phyloP scores from a whole-genome alignment of 2,888 invertebrate species.

The Lydus trimaculatus region DNA sequence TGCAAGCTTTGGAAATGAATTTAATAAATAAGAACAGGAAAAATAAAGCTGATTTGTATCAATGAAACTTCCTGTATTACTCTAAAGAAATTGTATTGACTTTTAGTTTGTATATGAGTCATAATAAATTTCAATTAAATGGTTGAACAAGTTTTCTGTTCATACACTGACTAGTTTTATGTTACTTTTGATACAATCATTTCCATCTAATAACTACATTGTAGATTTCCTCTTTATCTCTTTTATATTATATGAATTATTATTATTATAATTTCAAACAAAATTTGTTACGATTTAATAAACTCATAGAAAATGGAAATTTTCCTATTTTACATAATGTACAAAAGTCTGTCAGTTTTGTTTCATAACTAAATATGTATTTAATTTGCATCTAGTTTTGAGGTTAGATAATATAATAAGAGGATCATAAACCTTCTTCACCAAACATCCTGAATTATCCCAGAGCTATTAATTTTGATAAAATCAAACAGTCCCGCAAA shows the following conservation, averaged over 20 bases:
- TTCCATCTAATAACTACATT: background rate
- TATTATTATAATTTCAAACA: background rate
- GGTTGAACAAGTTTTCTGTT: background rate
- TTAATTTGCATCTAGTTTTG: constrained; percentile 8
- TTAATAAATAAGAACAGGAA: background rate
- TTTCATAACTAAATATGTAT: constrained; percentile 6
- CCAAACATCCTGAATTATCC: constrained; percentile 10
- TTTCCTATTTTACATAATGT: constrained; percentile 5
- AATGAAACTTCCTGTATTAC: background rate
- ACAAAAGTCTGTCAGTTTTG: constrained; percentile 3
- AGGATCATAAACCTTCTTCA: constrained; percentile 9
- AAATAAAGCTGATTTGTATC: background rate
- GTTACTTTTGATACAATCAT: background rate
- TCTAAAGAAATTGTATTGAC: background rate
- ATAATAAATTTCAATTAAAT: background rate
- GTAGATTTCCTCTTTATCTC: background rate
- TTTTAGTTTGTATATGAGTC: background rate
- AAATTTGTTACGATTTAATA: constrained; percentile 1
- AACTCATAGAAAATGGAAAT: constrained; percentile 1
- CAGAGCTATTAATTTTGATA: constrained; percentile 8
- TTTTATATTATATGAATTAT: background rate
- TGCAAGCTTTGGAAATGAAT: background rate
- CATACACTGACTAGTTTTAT: background rate
- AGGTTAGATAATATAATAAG: constrained; percentile 6
- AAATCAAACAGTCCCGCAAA: constrained; percentile 11